phyloP scores from a whole-genome alignment of 2,888 invertebrate genomes.

The Drosophila leonis region DNA sequence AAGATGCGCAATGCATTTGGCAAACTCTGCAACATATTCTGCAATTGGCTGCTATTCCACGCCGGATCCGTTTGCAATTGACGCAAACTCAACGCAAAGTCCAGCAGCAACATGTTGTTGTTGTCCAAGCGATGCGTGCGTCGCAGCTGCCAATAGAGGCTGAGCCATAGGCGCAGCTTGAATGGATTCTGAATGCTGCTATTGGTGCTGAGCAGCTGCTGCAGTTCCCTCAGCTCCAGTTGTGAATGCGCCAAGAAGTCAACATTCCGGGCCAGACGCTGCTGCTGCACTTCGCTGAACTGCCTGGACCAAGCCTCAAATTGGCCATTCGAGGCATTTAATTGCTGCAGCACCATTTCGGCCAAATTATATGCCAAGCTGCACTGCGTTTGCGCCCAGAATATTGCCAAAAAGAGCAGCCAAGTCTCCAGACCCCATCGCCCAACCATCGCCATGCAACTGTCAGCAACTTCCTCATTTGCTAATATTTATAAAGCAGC shows the following conservation, averaged over 20 bases:
- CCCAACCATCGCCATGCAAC: constrained; percentile 41
- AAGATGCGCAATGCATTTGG: constrained; percentile 45
- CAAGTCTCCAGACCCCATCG: not conserved
- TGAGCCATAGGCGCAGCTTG: constrained; percentile 58
- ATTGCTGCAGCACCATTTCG: constrained; percentile 10
- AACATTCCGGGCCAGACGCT: constrained; percentile 53
- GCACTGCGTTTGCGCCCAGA: constrained; percentile 1
- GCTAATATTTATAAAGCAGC: constrained; percentile 15
- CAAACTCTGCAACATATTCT: constrained; percentile 69
- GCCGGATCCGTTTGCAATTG: constrained; percentile 9
- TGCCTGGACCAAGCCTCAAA: constrained; percentile 50
- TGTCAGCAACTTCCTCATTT: constrained; percentile 20
- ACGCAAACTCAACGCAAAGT: constrained; percentile 59
- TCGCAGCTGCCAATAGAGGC: constrained; percentile 63
- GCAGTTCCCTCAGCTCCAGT: constrained; percentile 20
- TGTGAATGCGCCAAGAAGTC: constrained; percentile 23
- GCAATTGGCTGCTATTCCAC: constrained; percentile 38
- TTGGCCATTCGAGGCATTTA: constrained; percentile 8
- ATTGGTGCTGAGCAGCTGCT: constrained; percentile 35
- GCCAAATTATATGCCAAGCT: not conserved
- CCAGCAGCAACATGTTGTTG: constrained; percentile 31
- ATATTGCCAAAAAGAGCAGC: not conserved
- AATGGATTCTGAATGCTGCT: constrained; percentile 32
- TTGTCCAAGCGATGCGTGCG: constrained; percentile 20
- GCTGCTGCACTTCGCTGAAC: constrained; percentile 30